Evolutionary conservation across 2,113 vertebrate genomes (phyloP), one percentile per base, ranked within the genome.

Genomic region (Rhabdornis inornatus): DNA sequence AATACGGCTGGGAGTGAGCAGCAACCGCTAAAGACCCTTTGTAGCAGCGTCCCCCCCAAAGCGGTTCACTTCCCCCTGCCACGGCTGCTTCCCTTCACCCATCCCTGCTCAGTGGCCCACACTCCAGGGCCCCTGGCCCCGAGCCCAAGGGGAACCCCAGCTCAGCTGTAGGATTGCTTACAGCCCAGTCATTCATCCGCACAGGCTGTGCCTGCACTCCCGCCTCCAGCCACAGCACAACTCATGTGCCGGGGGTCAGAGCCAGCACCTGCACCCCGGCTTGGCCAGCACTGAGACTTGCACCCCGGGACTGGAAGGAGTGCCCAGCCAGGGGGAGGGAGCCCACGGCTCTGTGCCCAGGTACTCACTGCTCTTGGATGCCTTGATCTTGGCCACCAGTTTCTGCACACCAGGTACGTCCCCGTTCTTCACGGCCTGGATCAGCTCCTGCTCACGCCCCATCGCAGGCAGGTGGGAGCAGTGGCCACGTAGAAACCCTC

Each of bases 381-480:
- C 97, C 74, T 98, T 98, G 97, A 98, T 95, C 93, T 98, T 98
- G 74, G 98, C 97, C 94, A 98, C 98, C 92, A 98, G 92, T 53
- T 98, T 98, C 97, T 98, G 98, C 87, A 98, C 98, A 0, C 97
- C 65, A 2, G 97, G 96, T 82, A 98, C 17, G 5, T 98, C 98
- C 94, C 98, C 98, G 0, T 98, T 98, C 97, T 98, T 98, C 96
- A 98, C 98, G 0, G 98, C 98, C 15, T 98, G 97, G 89, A 98
- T 98, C 79, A 98, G 96, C 80, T 98, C 98, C 93, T 98, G 98
- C 76, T 98, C 98, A 16, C 98, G 97, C 77, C 98, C 98, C 98
- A 98, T 98, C 7, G 79, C 93, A 87, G 95, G 61, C 76, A 83
- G 74, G 90, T 94, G 89, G 79, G 83, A 82, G 57, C 33, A 1